phyloP scores from a whole-genome alignment of 2,797 vertebrate genomes.

The Melanotaenia parkinsoni region DNA sequence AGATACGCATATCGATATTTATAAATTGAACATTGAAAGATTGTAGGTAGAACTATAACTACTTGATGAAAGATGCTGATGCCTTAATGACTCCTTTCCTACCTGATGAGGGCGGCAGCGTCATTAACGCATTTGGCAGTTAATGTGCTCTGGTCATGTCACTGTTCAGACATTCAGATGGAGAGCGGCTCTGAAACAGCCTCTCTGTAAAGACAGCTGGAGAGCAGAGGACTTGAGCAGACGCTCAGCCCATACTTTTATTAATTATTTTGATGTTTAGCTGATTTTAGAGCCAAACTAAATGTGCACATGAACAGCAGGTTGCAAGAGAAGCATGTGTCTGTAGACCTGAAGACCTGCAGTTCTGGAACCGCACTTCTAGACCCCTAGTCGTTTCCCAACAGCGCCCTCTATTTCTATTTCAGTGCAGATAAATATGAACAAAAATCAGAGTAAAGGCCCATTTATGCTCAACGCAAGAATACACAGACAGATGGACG shows the following conservation, averaged over 20 bases:
- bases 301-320: background rate
- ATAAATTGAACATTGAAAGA: constrained; percentile 12
- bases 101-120: constrained; percentile 31
- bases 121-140: constrained; percentile 74
- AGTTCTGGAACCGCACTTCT: too few species aligned
- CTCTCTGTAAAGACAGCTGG: constrained; percentile 43
- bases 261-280: constrained; percentile 14
- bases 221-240: constrained; percentile 38
- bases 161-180: constrained; percentile 35
- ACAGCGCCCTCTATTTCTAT: too few species aligned
- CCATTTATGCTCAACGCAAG: too few species aligned
- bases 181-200: constrained; percentile 44
- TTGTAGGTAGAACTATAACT: constrained; percentile 31
- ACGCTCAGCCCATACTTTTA: constrained; percentile 17
- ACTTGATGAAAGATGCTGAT: constrained; percentile 24
- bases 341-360: too few species aligned
- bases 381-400: too few species aligned
- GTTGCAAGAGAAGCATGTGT: too few species aligned
- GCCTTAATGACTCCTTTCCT: constrained; percentile 51
- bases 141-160: constrained; percentile 45
- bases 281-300: constrained; percentile 12
- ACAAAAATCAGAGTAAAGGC: too few species aligned
- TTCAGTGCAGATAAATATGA: too few species aligned
- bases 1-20: constrained; percentile 50
- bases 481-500: too few species aligned